Base-by-base conservation (phyloP, 2,888 invertebrate species). In the Graphium colonna region DNA sequence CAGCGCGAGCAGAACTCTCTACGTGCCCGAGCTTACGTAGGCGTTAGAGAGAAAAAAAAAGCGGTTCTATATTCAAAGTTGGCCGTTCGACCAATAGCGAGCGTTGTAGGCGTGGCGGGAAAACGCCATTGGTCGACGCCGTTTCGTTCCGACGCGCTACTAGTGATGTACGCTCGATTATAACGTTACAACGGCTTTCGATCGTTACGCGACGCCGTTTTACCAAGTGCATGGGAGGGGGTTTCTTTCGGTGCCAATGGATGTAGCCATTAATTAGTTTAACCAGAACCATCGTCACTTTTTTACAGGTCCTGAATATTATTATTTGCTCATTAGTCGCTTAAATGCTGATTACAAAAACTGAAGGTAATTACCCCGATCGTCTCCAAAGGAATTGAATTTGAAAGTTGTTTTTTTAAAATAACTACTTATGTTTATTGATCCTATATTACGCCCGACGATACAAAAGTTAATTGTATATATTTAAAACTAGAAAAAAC, bases 11-110 rank as follows among this genome's bases (percentile, higher is more conserved):
- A 16, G 18, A 66, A 65, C 61, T 57, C 53, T 61, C 61, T 61
- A 60, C 65, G 61, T 59, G 62, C 58, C 67, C 62, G 49, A 66
- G 78, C 78, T 79, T 77, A 69, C 75, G 88, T 82, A 88, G 88
- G 88, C 88, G 88, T 86, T 82, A 83, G 81, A 82, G 81, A 79
- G 36, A 36, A 80, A 78, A 61, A 69, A 72, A 87, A 87, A 84
- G 82, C 71, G 86, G 84, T 86, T 88, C 84, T 88, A 84, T 84
- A 87, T 85, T 85, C 85, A 86, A 88, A 86, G 84, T 84, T 78
- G 72, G 70, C 65, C 64, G 71, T 69, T 63, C 77, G 71, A 63
- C 88, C 88, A 89, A 89, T 89, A 65, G 82, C 76, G 71, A 62
- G 76, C 73, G 75, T 68, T 71, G 84, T 76, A 88, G 88, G 88